These are phyloP conservation scores for Macaca fascicularis DNA, from an alignment of 2,113 vertebrate species.

Conservation along the genomic window T2T-MFA8v1.1 NC_088380.1:174118001-174118500, in stretches of 20 bases:
- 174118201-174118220: slow-evolving; percentile 55
- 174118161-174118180: slow-evolving; percentile 70
- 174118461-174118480: not conserved
- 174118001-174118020: not conserved
- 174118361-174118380: not conserved
- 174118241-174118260: slow-evolving; percentile 6
- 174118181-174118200: slow-evolving; percentile 70
- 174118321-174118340: rapidly evolving
- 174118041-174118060: not conserved
- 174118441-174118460: not conserved
- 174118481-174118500: not conserved
- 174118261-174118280: not conserved
- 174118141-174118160: slow-evolving; percentile 72
- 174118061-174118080: not conserved
- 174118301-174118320: not conserved
- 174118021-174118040: not conserved
- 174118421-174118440: not conserved
- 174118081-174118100: slow-evolving; percentile 14
- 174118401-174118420: not conserved
- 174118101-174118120: not conserved
- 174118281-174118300: not conserved
- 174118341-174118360: not conserved
- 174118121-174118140: slow-evolving; percentile 78
- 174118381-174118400: not conserved
- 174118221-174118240: not conserved